A percentile compares a stretch with the other conserved stretches of the same genome.
Evolutionary conservation across 30 jellyfish, hydroid and myxozoan species (phyloP).

Genomic region (Haliclystus octoradiatus): DNA sequence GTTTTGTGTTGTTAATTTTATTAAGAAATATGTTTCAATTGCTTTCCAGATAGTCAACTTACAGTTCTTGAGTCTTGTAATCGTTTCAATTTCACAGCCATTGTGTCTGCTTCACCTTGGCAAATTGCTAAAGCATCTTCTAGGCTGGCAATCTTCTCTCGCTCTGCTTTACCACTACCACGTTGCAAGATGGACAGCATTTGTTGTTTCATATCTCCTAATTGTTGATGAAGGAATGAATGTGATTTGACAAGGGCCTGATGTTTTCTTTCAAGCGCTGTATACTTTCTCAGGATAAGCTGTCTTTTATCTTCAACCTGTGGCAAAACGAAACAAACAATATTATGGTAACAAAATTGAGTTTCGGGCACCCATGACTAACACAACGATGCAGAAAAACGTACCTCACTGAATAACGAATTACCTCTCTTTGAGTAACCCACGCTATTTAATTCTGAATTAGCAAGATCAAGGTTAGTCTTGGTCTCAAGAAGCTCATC

Average conservation of each 20-base stretch:
- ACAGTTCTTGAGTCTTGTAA: too few relatives aligned
- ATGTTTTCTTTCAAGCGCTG: constrained; percentile 21
- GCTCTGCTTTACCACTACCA: too few relatives aligned
- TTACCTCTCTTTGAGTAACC: not conserved
- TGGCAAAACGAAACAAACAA: too few relatives aligned
- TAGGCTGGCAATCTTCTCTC: too few relatives aligned
- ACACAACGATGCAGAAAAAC: not conserved
- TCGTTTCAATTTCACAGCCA: too few relatives aligned
- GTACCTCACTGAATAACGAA: not conserved
- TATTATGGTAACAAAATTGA: not conserved
- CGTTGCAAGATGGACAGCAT: too few relatives aligned
- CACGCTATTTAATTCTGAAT: not conserved
- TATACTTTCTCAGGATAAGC: constrained; percentile 17
- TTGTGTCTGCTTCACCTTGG: too few relatives aligned
- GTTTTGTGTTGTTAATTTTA: too few relatives aligned
- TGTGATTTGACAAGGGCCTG: constrained; percentile 38
- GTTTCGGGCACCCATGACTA: not conserved
- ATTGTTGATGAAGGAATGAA: constrained; percentile 18
- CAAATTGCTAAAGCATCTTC: too few relatives aligned
- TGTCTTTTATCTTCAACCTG: constrained; percentile 33
- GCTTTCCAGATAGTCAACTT: too few relatives aligned
- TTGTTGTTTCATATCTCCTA: constrained; percentile 35
- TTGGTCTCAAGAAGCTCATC: not conserved
- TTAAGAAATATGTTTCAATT: too few relatives aligned
- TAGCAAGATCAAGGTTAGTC: not conserved